Conservation (phyloP, 2,888 invertebrate genomes). For the Drosophila fulvimacula region DNA sequence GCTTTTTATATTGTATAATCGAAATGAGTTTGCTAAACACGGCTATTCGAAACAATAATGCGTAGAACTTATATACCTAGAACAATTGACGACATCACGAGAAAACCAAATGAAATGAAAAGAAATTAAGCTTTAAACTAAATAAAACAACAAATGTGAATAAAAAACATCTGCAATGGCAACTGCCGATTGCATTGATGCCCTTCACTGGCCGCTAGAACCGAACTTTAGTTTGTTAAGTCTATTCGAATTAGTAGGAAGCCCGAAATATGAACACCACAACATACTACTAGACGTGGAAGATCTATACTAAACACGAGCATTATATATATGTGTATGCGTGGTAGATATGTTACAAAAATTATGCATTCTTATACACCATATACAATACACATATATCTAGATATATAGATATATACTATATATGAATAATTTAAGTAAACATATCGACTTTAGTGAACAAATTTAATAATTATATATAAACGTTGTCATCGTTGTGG, state of each 20-base stretch:
- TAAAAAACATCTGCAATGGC: slow-evolving; percentile 37
- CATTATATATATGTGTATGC: background rate
- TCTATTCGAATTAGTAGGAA: slow-evolving; percentile 24
- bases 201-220: slow-evolving; percentile 83
- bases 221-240: slow-evolving; percentile 49
- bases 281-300: slow-evolving; percentile 25
- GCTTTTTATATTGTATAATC: slow-evolving; percentile 74
- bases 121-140: slow-evolving; percentile 64
- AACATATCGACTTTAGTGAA: slow-evolving; percentile 48
- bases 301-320: slow-evolving; percentile 24
- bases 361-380: slow-evolving; percentile 34
- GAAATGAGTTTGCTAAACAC: slow-evolving; percentile 50
- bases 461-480: slow-evolving; percentile 46
- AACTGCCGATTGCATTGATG: slow-evolving; percentile 55
- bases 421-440: slow-evolving; percentile 53
- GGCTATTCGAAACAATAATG: slow-evolving; percentile 45
- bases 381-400: slow-evolving; percentile 24
- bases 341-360: slow-evolving; percentile 15
- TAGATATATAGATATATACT: slow-evolving; percentile 18
- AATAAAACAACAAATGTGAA: slow-evolving; percentile 29
- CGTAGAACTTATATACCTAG: slow-evolving; percentile 46
- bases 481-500: slow-evolving; percentile 51
- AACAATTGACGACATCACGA: slow-evolving; percentile 28
- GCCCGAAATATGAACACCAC: slow-evolving; percentile 14
- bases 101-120: slow-evolving; percentile 24